Conservation (phyloP, 2,113 vertebrate genomes). For the Scomber japonicus region DNA sequence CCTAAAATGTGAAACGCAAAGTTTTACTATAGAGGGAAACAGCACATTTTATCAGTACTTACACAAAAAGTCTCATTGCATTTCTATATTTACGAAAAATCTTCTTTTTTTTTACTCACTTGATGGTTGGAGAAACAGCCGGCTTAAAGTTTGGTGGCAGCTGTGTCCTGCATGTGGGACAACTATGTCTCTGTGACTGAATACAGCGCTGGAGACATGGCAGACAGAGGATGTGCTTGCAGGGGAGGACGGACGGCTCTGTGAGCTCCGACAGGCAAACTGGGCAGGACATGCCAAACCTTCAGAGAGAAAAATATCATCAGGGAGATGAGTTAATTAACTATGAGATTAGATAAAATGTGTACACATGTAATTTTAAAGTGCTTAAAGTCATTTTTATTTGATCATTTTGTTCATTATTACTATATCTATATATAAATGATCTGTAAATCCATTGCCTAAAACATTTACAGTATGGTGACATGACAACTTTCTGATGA, state of each 20-base stretch:
- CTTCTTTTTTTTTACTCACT: constrained; percentile 72
- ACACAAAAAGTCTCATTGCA: background rate
- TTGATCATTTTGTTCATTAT: no score
- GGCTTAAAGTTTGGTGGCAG: constrained; percentile 60
- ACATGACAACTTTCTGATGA: background rate
- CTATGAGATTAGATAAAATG: no score
- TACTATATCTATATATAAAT: no score
- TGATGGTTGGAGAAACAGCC: constrained; percentile 49
- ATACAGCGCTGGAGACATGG: constrained; percentile 65
- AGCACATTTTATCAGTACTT: no score
- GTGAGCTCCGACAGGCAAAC: constrained; percentile 75
- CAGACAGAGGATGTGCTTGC: constrained; percentile 80
- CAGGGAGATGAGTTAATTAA: background rate
- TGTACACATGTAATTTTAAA: background rate
- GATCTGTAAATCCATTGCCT: no score
- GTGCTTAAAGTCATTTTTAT: background rate
- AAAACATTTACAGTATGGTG: background rate
- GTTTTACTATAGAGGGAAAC: no score
- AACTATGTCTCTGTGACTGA: background rate
- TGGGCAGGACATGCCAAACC: constrained; percentile 77
- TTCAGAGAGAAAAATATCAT: constrained; percentile 11
- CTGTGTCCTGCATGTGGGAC: constrained; percentile 71
- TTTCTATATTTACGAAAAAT: no score
- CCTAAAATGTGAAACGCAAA: constrained; percentile 49
- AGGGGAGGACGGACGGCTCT: constrained; percentile 79